Conservation (phyloP, 2,113 vertebrate species). For the Albula glossodonta region DNA sequence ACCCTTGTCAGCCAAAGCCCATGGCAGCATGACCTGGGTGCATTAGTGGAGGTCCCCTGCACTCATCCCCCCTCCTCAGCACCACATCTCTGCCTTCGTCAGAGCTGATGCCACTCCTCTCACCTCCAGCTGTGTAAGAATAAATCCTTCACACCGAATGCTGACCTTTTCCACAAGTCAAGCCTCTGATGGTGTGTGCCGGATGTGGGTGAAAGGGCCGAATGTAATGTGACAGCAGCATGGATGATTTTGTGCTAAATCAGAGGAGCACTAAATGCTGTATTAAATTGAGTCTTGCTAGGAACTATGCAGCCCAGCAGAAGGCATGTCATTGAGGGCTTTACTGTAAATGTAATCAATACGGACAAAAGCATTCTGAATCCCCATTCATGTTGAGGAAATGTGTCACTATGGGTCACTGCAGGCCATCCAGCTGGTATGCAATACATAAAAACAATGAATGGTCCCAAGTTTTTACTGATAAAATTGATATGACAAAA, state of each 20-base stretch:
- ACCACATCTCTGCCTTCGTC: slow-evolving; percentile 20
- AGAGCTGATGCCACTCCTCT: slow-evolving; percentile 34
- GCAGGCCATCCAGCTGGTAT: not conserved
- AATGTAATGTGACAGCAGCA: slow-evolving; percentile 47
- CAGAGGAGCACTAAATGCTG: slow-evolving; percentile 34
- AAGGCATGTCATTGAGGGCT: not conserved
- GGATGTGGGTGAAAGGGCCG: slow-evolving; percentile 46
- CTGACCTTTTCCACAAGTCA: slow-evolving; percentile 67
- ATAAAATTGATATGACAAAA: not conserved
- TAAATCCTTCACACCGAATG: slow-evolving; percentile 57
- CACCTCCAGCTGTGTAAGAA: slow-evolving; percentile 58
- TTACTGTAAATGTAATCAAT: not conserved
- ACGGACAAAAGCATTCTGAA: not conserved
- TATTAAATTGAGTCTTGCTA: not conserved
- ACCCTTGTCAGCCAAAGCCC: not conserved
- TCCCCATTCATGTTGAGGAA: not conserved
- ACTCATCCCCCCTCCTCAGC: not conserved
- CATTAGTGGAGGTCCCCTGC: not conserved
- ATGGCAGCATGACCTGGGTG: not conserved
- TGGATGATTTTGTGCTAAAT: slow-evolving; percentile 18
- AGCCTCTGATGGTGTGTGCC: slow-evolving; percentile 53
- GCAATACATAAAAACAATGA: not conserved
- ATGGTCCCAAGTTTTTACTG: not conserved
- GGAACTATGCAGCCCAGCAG: not conserved
- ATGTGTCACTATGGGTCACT: not conserved